These are phyloP conservation scores for Zaprionus bogoriensis DNA, from an alignment of 2,888 invertebrate species.

Conservation along the genomic window DNA sequence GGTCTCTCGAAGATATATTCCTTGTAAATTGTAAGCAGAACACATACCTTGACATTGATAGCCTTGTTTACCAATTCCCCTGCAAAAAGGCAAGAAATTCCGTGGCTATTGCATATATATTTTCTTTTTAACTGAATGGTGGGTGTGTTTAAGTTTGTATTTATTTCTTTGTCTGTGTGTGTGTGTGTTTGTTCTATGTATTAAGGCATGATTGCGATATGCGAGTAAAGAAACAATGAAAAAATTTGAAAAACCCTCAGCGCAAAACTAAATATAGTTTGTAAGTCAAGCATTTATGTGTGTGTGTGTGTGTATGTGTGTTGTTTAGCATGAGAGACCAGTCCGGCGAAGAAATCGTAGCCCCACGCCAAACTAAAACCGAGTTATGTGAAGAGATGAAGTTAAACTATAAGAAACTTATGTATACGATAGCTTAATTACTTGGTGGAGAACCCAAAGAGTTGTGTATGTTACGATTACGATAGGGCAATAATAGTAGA, in stretches of 20 bases:
- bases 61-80: constrained; percentile 98
- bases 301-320: too few relatives aligned
- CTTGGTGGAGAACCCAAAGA: constrained; percentile 27
- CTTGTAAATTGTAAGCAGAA: constrained; percentile 70
- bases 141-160: too few relatives aligned
- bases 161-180: constrained; percentile 25
- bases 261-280: constrained; percentile 34
- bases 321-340: constrained; percentile 46
- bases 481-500: constrained; percentile 21
- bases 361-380: constrained; percentile 11
- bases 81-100: constrained; percentile 86
- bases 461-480: constrained; percentile 35
- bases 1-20: constrained; percentile 45
- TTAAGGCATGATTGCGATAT: constrained; percentile 43
- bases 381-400: constrained; percentile 26
- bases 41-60: constrained; percentile 97
- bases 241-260: constrained; percentile 22
- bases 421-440: constrained; percentile 36
- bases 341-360: constrained; percentile 23
- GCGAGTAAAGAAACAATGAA: constrained; percentile 29
- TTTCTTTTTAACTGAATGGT: constrained; percentile 67
- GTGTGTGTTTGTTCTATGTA: constrained; percentile 32
- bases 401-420: constrained; percentile 29
- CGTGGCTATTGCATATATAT: constrained; percentile 80
- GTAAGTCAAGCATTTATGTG: constrained; percentile 34